These are phyloP conservation scores for Apogon hyalosoma DNA, from an alignment of 2,797 vertebrate genomes.

Conservation along the genomic window DNA sequence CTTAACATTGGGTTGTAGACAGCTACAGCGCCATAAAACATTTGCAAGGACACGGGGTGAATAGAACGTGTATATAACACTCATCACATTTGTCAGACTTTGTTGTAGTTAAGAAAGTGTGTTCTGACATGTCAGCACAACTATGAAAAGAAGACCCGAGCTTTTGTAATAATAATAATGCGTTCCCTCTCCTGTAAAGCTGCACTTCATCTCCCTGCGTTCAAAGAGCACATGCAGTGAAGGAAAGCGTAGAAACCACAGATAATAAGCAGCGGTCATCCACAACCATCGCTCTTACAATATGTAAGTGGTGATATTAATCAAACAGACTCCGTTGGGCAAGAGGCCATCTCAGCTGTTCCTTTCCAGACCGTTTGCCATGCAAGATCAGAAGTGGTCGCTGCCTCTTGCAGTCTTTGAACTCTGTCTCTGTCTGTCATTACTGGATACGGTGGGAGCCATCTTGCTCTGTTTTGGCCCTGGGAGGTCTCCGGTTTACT, in stretches of 20 bases:
- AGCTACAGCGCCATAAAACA: too few species aligned
- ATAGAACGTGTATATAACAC: not conserved
- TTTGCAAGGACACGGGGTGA: not conserved
- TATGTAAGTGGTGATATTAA: constrained; percentile 50
- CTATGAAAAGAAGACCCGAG: not conserved
- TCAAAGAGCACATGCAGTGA: constrained; percentile 20
- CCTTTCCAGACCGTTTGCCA: constrained; percentile 26
- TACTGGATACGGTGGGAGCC: constrained; percentile 42
- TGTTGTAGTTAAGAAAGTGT: too few species aligned
- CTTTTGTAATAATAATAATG: not conserved
- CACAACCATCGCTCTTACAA: constrained; percentile 38
- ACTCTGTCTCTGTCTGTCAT: constrained; percentile 59
- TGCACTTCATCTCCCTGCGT: constrained; percentile 1
- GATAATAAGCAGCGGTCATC: constrained; percentile 55
- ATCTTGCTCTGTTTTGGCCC: constrained; percentile 54
- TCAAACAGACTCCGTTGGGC: constrained; percentile 57
- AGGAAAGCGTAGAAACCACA: constrained; percentile 28
- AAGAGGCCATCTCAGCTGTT: constrained; percentile 60
- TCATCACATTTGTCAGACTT: not conserved
- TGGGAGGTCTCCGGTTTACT: constrained; percentile 73
- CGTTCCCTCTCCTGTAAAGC: not conserved
- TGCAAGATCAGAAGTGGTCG: constrained; percentile 55
- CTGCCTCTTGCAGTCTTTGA: constrained; percentile 32
- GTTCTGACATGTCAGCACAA: not conserved
- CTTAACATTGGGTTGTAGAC: too few species aligned